A percentile compares a stretch with the other conserved stretches of the same genome.
Evolutionary conservation across 2,113 vertebrate species (phyloP).

Genomic region (Sapayoa aenigma): DNA sequence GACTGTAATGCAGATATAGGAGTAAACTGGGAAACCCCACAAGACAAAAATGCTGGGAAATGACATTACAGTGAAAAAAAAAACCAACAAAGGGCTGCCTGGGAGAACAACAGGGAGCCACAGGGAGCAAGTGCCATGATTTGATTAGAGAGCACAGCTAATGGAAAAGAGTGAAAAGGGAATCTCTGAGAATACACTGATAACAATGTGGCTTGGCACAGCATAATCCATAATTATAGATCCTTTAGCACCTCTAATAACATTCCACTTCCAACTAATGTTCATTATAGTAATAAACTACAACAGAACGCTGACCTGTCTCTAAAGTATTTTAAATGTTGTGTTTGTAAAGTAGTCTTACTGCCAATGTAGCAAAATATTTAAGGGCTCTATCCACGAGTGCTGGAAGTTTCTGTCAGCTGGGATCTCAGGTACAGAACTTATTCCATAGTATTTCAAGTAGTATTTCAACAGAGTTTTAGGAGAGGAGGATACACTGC

Average conservation of each 20-base stretch:
- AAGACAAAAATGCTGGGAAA: not conserved
- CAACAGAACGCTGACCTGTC: not conserved
- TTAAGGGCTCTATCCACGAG: not conserved
- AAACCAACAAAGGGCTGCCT: not conserved
- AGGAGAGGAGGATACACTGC: not conserved
- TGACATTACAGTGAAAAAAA: not conserved
- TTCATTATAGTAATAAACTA: not conserved
- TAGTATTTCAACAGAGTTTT: not conserved
- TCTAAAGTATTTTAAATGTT: not conserved
- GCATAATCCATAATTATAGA: slow-evolving; percentile 3
- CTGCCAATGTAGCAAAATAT: not conserved
- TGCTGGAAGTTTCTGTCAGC: not conserved
- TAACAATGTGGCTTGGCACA: not conserved
- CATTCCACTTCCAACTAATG: not conserved
- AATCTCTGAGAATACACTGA: not conserved
- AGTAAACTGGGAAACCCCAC: not conserved
- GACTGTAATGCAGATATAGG: not conserved
- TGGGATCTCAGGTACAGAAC: not conserved
- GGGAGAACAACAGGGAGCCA: not conserved
- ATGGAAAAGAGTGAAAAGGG: not conserved
- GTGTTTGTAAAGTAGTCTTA: not conserved
- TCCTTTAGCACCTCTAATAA: not conserved
- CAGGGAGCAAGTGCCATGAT: not conserved
- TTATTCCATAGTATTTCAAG: not conserved
- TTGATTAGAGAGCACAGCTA: slow-evolving; percentile 4